A percentile compares a stretch with the other conserved stretches of the same genome.
Evolutionary conservation across 2,113 vertebrate genomes (phyloP).

Genomic region (Pantherophis guttatus): DNA sequence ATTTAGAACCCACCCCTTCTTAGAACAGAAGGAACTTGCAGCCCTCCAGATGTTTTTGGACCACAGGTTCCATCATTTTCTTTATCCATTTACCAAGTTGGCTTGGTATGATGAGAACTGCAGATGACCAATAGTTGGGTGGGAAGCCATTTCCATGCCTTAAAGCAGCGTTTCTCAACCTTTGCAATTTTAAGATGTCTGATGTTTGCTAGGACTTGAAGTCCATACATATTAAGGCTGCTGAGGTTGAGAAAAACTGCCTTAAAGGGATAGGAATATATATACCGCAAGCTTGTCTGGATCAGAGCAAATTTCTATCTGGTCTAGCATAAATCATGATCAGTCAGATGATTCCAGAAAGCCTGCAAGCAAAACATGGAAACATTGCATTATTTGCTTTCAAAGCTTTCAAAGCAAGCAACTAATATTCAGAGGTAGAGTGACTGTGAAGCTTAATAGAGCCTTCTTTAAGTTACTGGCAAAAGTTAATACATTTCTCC

Average conservation of each 20-base stretch:
- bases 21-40: background rate
- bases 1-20: too few relatives aligned
- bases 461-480: background rate
- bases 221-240: too few relatives aligned
- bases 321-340: background rate
- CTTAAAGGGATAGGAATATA: background rate
- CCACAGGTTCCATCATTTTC: background rate
- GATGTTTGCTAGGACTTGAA: background rate
- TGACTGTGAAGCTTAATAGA: background rate
- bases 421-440: background rate
- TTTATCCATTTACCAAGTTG: background rate
- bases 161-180: background rate
- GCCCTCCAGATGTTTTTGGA: background rate
- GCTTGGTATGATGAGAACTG: background rate
- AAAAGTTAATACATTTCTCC: background rate
- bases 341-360: background rate
- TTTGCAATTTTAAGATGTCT: background rate
- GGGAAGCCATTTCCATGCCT: background rate
- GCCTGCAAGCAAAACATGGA: background rate
- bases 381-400: background rate
- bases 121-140: background rate
- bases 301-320: background rate
- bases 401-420: background rate
- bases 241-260: background rate
- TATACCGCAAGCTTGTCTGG: background rate